Base-by-base conservation (phyloP, 2,888 invertebrate species). In the Eubasilissa splendida region DNA sequence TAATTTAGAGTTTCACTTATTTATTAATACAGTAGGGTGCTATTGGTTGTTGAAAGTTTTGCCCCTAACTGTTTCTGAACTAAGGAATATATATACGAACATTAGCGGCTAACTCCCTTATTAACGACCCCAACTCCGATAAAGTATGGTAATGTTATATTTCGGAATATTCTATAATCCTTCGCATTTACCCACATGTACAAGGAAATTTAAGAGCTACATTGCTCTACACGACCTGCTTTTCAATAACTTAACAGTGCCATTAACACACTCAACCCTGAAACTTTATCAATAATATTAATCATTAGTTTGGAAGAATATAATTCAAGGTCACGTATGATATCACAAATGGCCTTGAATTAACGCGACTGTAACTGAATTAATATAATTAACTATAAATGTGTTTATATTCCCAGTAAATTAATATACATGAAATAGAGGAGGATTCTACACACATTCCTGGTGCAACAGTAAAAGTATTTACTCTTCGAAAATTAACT, bases 101-200 rank as follows among this genome's bases (percentile, higher is more conserved):
- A 70, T 70, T 70, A 70, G 31, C 9, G 22, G 54, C 22, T 54
- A 70, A 70, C 70, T 70, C 70, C 54, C 53, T 70, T 76, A 76
- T 76, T 76, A 76, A 60, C 59, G 76, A 22, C 63, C 22, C 14
- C 3, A 53, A 76, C 59, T 50, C 53, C 11, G 22, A 76, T 54
- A 63, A 75, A 75, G 53, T 54, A 53, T 53, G 53, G 70, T 70
- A 53, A 70, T 70, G 9, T 42, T n/a, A n/a, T 66, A 66, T 66
- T 66, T 66, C 42, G 42, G 42, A 66, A 66, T 50, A 66, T 42
- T 66, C 66, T 66, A 42, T 66, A 66, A 66, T 66, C 66, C 66
- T 5, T n/a, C n/a, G 12, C n/a, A 66, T 42, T 42, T 31, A 66
- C 66, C 66, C 42, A 60, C 60, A 60, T 63, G 10, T 22, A 63